A percentile compares a stretch with the other conserved stretches of the same genome.
Evolutionary conservation across 2,797 vertebrate species (phyloP).

Genomic region (Kryptopterus vitreolus): DNA sequence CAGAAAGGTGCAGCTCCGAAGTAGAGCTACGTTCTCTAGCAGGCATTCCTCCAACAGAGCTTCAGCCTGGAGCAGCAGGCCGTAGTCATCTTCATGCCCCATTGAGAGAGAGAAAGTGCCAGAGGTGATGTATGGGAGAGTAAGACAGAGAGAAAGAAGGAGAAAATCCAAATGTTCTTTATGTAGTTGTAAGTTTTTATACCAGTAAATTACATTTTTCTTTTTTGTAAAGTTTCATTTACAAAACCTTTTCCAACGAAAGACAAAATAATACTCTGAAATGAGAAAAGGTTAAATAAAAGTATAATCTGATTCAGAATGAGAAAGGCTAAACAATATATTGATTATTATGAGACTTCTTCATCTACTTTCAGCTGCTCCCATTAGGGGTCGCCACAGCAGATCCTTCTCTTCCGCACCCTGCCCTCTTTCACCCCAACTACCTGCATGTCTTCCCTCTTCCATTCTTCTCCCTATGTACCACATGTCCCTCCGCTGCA

Average conservation of each 20-base stretch:
- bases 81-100: constrained; percentile 83
- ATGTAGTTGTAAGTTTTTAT: neutral
- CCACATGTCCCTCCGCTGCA: too few species aligned
- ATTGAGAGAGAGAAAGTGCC: neutral
- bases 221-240: neutral
- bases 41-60: constrained; percentile 86
- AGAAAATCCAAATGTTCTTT: neutral
- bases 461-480: too few species aligned
- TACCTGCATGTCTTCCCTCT: too few species aligned
- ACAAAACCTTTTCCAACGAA: neutral
- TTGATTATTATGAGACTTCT: neutral
- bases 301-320: neutral
- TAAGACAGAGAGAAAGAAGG: constrained; percentile 26
- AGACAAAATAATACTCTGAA: neutral
- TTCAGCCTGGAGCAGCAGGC: constrained; percentile 85
- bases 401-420: too few species aligned
- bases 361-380: too few species aligned
- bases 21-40: constrained; percentile 81
- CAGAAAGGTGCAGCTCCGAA: constrained; percentile 81
- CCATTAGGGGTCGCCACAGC: too few species aligned
- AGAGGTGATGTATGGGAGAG: neutral
- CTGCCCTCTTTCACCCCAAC: too few species aligned
- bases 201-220: too few species aligned
- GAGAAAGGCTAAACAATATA: neutral
- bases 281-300: neutral